A percentile compares a stretch with the other conserved stretches of the same genome.
These are phyloP conservation scores for Melanotaenia nigrans DNA, from an alignment of 2,797 vertebrate species.

Conservation along the genomic window DNA sequence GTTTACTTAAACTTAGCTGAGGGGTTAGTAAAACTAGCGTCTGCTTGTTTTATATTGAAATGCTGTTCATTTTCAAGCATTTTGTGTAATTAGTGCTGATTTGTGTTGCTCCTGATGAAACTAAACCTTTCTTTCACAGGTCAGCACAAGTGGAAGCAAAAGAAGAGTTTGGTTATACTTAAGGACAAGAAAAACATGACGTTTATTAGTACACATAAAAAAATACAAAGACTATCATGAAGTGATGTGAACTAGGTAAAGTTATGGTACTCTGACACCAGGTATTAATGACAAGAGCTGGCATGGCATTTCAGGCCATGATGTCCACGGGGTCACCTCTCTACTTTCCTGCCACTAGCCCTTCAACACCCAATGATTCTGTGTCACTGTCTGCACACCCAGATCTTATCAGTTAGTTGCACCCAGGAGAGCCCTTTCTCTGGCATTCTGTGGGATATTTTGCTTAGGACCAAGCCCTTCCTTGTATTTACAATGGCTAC, in stretches of 20 bases:
- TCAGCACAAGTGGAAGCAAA: not conserved
- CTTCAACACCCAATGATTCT: slow-evolving; percentile 56
- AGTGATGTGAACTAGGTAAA: not conserved
- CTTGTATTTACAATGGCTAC: slow-evolving; percentile 87
- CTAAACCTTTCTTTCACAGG: not conserved
- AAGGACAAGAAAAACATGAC: too few species aligned
- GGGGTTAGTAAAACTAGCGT: slow-evolving; percentile 3
- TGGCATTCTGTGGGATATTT: slow-evolving; percentile 84
- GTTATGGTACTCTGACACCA: slow-evolving; percentile 25
- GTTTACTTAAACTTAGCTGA: not conserved
- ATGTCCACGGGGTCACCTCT: slow-evolving; percentile 48
- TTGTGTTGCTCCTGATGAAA: not conserved
- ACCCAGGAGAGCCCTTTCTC: slow-evolving; percentile 65
- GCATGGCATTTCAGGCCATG: slow-evolving; percentile 61
- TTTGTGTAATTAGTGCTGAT: not conserved
- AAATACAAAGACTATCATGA: not conserved
- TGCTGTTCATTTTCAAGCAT: not conserved
- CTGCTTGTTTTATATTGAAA: slow-evolving; percentile 4
- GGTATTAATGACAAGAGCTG: slow-evolving; percentile 41
- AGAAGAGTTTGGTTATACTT: not conserved
- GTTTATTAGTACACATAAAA: not conserved
- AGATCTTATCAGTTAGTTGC: slow-evolving; percentile 87
- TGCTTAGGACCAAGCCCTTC: slow-evolving; percentile 93
- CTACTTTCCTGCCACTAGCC: slow-evolving; percentile 41
- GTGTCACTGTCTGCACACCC: slow-evolving; percentile 65